Base-by-base conservation (phyloP, 2,797 vertebrate species). In the Mormyrus hasselquistii region DNA sequence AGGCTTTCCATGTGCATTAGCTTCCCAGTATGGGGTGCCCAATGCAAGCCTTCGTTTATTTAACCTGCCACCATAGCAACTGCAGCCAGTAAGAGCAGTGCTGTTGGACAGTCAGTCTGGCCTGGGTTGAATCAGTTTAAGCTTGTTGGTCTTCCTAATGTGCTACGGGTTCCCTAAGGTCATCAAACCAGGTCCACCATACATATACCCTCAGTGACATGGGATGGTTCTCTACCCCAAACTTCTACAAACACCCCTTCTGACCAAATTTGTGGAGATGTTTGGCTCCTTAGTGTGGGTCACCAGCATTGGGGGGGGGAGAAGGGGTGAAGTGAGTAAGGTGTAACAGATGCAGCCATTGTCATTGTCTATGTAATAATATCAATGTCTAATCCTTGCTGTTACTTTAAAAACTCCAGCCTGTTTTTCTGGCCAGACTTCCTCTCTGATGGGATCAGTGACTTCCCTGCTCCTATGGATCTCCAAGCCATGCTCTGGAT, bases 31-130 rank as follows among this genome's bases (percentile, higher is more conserved):
- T 73, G 29, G 29, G 29, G 8, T 16, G 53, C 19, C 25, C 53
- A 50, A n/a, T 57, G 79, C 90, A 86, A 55, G 86, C 88, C 88
- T 90, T n/a, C 55, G 90, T 88, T 90, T 76, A 52, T 55, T 84
- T 85, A 53, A 5, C 83, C 41, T 49, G 62, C 88, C 87, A 44
- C 90, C 57, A 88, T 76, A 89, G 89, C 86, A 90, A 90, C 89
- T 69, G 88, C 55, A 79, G 89, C 86, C 83, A 14, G 83, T 57
- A 50, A 86, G 34, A 57, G n/a, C 6, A 50, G 83, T 73, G 62
- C 8, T 12, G 49, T 34, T 55, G 22, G 50, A 84, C 82, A 50
- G n/a, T 87, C 59, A 29, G 55, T 84, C 86, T 90, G 41, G 25
- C 82, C 87, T 53, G 82, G 65, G 16, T 41, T 88, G n/a, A 73